Percentiles rank a stretch among this genome's conserved stretches.
Evolutionary conservation across 2,888 invertebrate genomes (phyloP).

Genomic region (Mycalesis mineus): DNA sequence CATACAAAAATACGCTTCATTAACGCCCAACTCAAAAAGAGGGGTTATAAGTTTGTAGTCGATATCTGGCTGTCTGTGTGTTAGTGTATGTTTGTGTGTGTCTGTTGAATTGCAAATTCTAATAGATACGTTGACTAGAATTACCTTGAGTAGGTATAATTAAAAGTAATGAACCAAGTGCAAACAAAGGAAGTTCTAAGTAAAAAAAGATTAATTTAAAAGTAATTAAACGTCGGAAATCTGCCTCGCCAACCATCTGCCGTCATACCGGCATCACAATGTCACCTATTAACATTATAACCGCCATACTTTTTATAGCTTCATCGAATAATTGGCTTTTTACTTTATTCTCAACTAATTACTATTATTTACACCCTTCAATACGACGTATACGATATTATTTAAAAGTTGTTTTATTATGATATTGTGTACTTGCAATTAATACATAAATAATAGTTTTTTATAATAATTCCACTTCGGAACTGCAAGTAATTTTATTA

Average conservation of each 20-base stretch:
- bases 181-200: slow-evolving; percentile 1
- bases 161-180: background rate
- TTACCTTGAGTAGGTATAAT: background rate
- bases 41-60: too few relatives aligned
- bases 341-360: slow-evolving; percentile 22
- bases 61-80: too few relatives aligned
- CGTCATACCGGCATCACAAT: slow-evolving; percentile 38
- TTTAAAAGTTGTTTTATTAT: background rate
- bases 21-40: too few relatives aligned
- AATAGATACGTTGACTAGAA: background rate
- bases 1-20: too few relatives aligned
- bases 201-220: slow-evolving; percentile 17
- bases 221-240: slow-evolving; percentile 22
- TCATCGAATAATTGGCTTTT: slow-evolving; percentile 25
- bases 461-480: too few relatives aligned
- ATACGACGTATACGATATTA: slow-evolving; percentile 1
- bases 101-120: background rate
- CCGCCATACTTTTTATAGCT: slow-evolving; percentile 35
- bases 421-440: too few relatives aligned
- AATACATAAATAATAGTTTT: too few relatives aligned
- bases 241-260: slow-evolving; percentile 39
- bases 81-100: too few relatives aligned
- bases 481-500: too few relatives aligned
- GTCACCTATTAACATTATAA: slow-evolving; percentile 39
- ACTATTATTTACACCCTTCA: slow-evolving; percentile 18